Evolutionary conservation across 2,888 invertebrate genomes (phyloP), one percentile per base, ranked within the genome.

Genomic region (Melipona beecheii): DNA sequence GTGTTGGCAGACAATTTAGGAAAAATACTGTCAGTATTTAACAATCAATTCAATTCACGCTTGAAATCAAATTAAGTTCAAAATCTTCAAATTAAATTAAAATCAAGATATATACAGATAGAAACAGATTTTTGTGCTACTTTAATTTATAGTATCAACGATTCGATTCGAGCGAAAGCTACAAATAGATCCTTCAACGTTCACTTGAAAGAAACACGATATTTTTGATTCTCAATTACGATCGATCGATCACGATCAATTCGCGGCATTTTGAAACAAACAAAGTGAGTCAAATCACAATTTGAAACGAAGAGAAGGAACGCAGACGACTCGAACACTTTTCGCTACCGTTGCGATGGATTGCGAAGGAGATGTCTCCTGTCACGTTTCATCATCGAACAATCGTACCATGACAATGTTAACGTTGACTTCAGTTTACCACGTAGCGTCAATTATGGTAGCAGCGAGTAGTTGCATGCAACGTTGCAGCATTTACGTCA

Each of bases 401-500:
- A 24, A 3, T 5, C 15, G 56, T n/a, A n/a, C 56, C 56, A 5
- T n/a, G n/a, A 58, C n/a, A 58, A 58, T 24, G 56, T 58, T 58
- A n/a, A 58, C 56, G 24, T 58, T 60, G 60, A 60, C 60, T 60
- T 24, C 27, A 27, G 24, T 24, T 24, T 52, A n/a, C 31, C 50
- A 27, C 27, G 52, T 24, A 5, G 24, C 50, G 50, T 52, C 52
- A 54, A 36, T 49, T 52, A 65, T 19, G 65, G 65, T 56, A 43
- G 56, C 74, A 56, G 19, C 31, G 17, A 56, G 49, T 17, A 56
- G 74, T 56, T 58, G 74, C 65, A 66, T 17, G 58, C 24, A 62
- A 58, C 66, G 58, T 58, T 27, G 65, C 50, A 75, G 70, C 54
- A 54, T 31, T 58, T 49, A 65, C 56, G 74, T 74, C 78, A 74